phyloP scores from a whole-genome alignment of 2,888 invertebrate genomes.

The Drosophila testacea region DNA sequence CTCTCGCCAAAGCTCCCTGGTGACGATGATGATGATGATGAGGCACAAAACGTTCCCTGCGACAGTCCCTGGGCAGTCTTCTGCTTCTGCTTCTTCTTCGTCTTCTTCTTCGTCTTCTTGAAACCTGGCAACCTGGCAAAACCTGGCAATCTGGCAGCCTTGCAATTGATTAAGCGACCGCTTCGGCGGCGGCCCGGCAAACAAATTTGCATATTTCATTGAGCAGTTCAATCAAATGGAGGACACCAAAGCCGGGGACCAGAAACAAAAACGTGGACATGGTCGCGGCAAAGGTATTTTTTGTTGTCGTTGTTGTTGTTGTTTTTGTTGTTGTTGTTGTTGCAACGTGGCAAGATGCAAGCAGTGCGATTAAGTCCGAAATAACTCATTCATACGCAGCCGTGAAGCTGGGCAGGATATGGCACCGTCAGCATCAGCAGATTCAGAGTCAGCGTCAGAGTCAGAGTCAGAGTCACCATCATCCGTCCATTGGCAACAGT shows the following conservation, averaged over 20 bases:
- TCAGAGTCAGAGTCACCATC: constrained; percentile 13
- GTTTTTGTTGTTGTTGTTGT: constrained; percentile 1
- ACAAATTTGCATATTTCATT: constrained; percentile 84
- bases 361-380: constrained; percentile 74
- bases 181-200: constrained; percentile 53
- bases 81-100: not conserved
- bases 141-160: constrained; percentile 33
- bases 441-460: constrained; percentile 14
- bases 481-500: constrained; percentile 43
- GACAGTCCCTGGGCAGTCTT: constrained; percentile 20
- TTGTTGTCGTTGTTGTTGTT: constrained; percentile 4
- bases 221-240: constrained; percentile 83
- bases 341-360: constrained; percentile 69
- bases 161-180: constrained; percentile 76
- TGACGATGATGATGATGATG: constrained; percentile 52
- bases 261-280: constrained; percentile 66
- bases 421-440: constrained; percentile 55
- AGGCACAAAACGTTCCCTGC: constrained; percentile 52
- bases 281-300: constrained; percentile 36
- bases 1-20: constrained; percentile 29
- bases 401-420: constrained; percentile 62
- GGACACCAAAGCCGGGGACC: constrained; percentile 68
- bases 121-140: constrained; percentile 10
- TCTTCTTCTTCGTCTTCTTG: constrained; percentile 1
- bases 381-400: constrained; percentile 83